Percentiles rank a stretch among this genome's conserved stretches.
phyloP scores from a whole-genome alignment of 2,113 vertebrate species.

The Synodontis membranacea region DNA sequence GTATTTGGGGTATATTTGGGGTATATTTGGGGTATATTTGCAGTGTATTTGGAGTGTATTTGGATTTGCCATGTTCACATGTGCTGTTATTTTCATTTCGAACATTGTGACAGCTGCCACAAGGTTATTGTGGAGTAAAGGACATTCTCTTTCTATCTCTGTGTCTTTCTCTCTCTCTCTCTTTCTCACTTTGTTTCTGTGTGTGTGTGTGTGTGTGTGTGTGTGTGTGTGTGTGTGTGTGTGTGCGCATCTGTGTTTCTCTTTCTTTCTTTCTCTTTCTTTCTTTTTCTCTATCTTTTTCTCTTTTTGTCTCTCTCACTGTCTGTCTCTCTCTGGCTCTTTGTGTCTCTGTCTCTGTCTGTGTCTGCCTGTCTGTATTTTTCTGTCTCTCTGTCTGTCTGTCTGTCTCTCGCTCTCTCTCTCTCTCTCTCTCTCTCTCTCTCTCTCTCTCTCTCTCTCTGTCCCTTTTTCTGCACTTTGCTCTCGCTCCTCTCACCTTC shows the following conservation, averaged over 20 bases:
- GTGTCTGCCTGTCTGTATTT: too few species aligned
- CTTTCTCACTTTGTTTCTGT: background rate
- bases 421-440: background rate
- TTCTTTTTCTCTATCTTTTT: background rate
- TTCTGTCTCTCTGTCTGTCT: background rate
- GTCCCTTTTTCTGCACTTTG: background rate
- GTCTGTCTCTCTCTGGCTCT: background rate
- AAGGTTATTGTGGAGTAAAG: background rate
- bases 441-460: background rate
- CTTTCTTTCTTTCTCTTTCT: background rate
- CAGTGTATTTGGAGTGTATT: background rate
- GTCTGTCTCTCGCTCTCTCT: too few species aligned
- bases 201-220: too few species aligned
- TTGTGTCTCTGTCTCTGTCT: background rate
- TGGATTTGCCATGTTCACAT: background rate
- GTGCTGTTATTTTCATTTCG: background rate
- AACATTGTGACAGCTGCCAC: background rate
- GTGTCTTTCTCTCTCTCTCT: background rate
- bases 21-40: background rate
- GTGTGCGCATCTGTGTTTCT: too few species aligned
- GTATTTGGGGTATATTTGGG: background rate
- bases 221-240: too few species aligned
- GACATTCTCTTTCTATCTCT: background rate
- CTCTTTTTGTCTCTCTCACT: too few species aligned
- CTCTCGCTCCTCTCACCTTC: too few species aligned